Base-by-base conservation (phyloP, 1,140 invertebrate genomes). In the Apolygus lucorum region DNA sequence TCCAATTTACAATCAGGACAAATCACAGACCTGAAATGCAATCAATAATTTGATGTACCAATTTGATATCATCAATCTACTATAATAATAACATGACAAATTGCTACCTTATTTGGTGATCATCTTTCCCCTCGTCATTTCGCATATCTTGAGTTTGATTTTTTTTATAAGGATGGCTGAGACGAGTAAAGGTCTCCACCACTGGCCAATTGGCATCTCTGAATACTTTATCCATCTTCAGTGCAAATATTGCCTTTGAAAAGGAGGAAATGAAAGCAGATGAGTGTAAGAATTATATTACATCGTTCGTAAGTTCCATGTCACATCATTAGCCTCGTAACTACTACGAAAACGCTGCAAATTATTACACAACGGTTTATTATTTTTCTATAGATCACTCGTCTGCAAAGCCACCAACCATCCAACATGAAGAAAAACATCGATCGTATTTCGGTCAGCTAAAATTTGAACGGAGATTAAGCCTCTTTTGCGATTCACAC, bases 181-280 rank as follows among this genome's bases (percentile, higher is more conserved):
- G 27, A 2, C 64, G 27, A 14, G 64, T 66, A 1, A 66, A 1
- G 11, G 28, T 34, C 21, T 66, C 64, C 1, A 66, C 64, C n/a
- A 66, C 64, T 28, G 21, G 26, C 64, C 64, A 66, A 34, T 66
- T 66, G 2, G 64, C 64, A 66, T 66, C 64, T 21, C 17, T n/a
- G 34, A 66, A n/a, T 21, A 66, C 64, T 66, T 34, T 66, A 26
- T 66, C 64, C 64, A 66, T 29, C 34, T 66, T 66, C 64, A 66
- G 34, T n/a, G 63, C 24, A 25, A 66, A 66, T 24, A 66, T 66
- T 11, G 64, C 54, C 54, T n/a, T n/a, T 59, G 54, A 59, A 59
- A 42, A 8, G 34, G 34, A 4, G 34, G 34, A 4, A 4, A 42
- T 8, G 17, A 42, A 42, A 42, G n/a, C n/a, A n/a, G n/a, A n/a